Conservation (phyloP, 2,113 vertebrate genomes). For the Cheirogaleus medius region DNA sequence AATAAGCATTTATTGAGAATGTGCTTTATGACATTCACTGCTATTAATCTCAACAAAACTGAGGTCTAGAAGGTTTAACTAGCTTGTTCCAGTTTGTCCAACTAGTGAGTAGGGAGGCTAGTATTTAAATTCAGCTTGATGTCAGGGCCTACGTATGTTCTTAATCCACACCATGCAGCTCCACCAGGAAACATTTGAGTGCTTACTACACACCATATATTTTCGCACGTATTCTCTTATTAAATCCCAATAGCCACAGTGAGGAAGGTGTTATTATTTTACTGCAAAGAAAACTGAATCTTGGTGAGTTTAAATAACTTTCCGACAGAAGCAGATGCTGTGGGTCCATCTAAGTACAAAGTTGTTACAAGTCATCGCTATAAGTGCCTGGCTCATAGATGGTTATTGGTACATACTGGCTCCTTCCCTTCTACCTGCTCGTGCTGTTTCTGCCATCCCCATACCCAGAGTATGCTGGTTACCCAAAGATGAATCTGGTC, state of each 20-base stretch:
- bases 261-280: background rate
- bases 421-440: background rate
- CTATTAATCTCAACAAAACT: background rate
- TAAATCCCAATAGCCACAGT: background rate
- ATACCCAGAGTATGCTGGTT: background rate
- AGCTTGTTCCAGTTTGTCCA: background rate
- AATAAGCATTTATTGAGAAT: background rate
- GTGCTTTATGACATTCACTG: background rate
- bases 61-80: background rate
- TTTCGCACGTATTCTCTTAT: background rate
- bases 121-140: background rate
- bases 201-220: background rate
- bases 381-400: background rate
- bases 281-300: background rate
- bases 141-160: background rate
- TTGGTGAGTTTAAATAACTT: background rate
- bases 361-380: background rate
- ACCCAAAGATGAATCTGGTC: background rate
- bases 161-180: background rate
- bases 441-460: background rate
- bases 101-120: background rate
- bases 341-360: background rate
- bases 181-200: background rate
- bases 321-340: background rate
- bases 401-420: background rate